Evolutionary conservation across 2,113 vertebrate species (phyloP).

Genomic region (Rhinichthys klamathensis): DNA sequence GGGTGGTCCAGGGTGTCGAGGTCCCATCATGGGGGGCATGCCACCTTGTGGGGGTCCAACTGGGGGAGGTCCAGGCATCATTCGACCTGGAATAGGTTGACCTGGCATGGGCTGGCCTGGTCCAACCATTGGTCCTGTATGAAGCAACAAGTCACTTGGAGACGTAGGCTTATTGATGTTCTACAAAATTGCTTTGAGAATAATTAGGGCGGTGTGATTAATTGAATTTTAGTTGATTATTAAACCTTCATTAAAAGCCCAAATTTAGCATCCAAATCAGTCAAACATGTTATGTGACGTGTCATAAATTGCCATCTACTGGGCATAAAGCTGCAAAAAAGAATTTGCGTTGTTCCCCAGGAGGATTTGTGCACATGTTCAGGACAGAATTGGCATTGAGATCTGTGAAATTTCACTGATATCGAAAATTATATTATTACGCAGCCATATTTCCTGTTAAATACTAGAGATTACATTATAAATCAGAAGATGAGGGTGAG

Average conservation of each 20-base stretch:
- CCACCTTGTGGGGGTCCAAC: slow-evolving; percentile 71
- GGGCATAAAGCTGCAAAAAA: not conserved
- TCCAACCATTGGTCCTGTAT: slow-evolving; percentile 84
- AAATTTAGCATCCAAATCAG: not conserved
- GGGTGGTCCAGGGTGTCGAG: slow-evolving; percentile 85
- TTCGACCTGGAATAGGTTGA: slow-evolving; percentile 84
- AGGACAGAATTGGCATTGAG: too few species aligned
- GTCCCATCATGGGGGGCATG: slow-evolving; percentile 85
- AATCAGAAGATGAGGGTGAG: not conserved
- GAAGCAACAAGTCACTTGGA: slow-evolving; percentile 8
- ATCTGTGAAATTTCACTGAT: too few species aligned
- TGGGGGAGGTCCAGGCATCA: slow-evolving; percentile 77
- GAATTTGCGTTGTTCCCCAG: not conserved
- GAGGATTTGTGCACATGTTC: not conserved
- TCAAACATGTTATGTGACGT: not conserved
- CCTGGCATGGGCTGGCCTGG: slow-evolving; percentile 80
- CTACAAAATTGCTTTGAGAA: not conserved
- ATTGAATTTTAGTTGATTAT: not conserved
- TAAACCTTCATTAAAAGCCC: not conserved
- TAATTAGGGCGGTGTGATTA: not conserved
- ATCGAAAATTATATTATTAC: too few species aligned
- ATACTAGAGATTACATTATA: too few species aligned
- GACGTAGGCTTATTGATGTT: not conserved
- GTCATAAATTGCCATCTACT: not conserved
- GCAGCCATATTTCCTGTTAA: too few species aligned